These are phyloP conservation scores for Rhinogobio ventralis DNA, from an alignment of 2,797 vertebrate species.

Conservation along the genomic window DNA sequence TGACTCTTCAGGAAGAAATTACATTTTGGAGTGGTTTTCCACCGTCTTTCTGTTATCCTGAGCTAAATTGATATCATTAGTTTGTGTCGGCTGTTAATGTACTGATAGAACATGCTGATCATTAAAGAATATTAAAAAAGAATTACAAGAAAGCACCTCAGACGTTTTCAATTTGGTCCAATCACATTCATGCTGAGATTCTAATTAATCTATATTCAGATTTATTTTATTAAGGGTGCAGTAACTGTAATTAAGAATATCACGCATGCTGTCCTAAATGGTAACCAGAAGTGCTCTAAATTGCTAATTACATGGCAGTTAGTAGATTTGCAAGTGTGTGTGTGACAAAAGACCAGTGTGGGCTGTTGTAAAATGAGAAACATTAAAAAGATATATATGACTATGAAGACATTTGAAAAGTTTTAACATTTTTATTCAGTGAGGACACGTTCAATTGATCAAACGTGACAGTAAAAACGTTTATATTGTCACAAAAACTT, in stretches of 20 bases:
- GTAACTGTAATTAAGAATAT: constrained; percentile 68
- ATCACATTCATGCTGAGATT: constrained; percentile 67
- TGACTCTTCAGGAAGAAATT: neutral
- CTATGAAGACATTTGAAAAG: neutral
- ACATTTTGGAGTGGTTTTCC: neutral
- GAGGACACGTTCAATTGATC: neutral
- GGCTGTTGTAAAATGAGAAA: neutral
- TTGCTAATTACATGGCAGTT: constrained; percentile 9
- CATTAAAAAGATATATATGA: neutral
- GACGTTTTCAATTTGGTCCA: constrained; percentile 67
- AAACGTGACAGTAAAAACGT: neutral
- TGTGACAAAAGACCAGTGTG: neutral
- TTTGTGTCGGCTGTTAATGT: constrained; percentile 12
- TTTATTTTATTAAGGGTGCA: constrained; percentile 68
- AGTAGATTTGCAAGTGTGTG: neutral
- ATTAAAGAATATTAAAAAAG: constrained; percentile 68
- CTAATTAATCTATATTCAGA: constrained; percentile 69
- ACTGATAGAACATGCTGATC: constrained; percentile 53
- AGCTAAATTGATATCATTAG: neutral
- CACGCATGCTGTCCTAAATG: constrained; percentile 57
- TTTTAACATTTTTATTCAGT: neutral
- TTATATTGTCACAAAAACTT: no score
- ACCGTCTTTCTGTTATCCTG: neutral
- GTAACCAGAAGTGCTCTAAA: constrained; percentile 60
- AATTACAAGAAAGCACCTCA: constrained; percentile 66